Evolutionary conservation across 2,113 vertebrate genomes (phyloP).

Genomic region (Uria aalge): DNA sequence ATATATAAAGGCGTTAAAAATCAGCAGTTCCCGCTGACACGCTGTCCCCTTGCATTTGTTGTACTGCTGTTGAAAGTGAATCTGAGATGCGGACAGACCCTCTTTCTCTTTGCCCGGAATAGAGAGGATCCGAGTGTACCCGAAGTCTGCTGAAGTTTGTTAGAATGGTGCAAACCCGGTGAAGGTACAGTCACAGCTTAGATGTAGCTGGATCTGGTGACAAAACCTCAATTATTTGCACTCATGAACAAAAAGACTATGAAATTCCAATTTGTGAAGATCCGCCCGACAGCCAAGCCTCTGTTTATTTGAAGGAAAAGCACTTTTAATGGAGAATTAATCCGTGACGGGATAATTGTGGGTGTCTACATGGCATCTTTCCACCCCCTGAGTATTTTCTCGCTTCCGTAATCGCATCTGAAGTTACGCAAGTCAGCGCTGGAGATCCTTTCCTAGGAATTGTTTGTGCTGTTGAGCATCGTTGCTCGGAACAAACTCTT

Average conservation of each 20-base stretch:
- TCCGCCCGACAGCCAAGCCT: accelerated
- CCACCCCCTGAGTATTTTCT: not conserved
- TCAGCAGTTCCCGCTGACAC: not conserved
- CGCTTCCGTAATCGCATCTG: accelerated
- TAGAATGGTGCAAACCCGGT: not conserved
- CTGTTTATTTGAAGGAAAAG: not conserved
- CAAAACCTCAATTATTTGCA: not conserved
- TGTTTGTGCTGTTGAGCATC: not conserved
- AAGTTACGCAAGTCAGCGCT: not conserved
- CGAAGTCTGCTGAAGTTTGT: not conserved
- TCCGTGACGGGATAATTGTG: not conserved
- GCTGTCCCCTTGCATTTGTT: not conserved
- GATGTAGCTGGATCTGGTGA: not conserved
- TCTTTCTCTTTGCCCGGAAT: not conserved
- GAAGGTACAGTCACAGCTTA: not conserved
- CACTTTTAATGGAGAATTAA: not conserved
- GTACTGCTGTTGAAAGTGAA: not conserved
- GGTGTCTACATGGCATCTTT: not conserved
- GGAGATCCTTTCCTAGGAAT: not conserved
- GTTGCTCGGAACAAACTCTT: not conserved
- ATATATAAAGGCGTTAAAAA: not conserved
- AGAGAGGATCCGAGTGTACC: not conserved
- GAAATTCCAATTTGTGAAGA: not conserved
- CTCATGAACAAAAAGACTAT: not conserved
- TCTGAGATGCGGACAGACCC: not conserved